Conservation (phyloP, 2,113 vertebrate species). For the Lontra canadensis region DNA sequence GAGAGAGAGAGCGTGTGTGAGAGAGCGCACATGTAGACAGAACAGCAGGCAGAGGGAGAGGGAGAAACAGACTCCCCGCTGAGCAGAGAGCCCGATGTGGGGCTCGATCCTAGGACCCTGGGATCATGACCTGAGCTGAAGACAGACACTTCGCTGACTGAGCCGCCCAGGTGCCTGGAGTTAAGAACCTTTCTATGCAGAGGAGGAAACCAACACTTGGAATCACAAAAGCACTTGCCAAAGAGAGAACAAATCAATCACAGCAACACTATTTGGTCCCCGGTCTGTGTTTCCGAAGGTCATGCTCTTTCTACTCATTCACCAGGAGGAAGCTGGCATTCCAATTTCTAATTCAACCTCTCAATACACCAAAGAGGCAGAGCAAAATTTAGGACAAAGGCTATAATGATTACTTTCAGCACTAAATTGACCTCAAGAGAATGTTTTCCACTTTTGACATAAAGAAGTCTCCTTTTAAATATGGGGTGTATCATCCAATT, state of each 20-base stretch:
- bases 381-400: not conserved
- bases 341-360: not conserved
- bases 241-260: not conserved
- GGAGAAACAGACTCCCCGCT: not conserved
- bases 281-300: not conserved
- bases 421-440: not conserved
- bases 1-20: not conserved
- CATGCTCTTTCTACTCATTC: not conserved
- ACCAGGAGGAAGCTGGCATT: not conserved
- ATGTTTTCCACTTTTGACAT: conserved; percentile 4
- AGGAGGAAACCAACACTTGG: not conserved
- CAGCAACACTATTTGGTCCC: not conserved
- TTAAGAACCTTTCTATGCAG: not conserved
- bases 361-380: not conserved
- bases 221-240: not conserved
- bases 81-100: not conserved
- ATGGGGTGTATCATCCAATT: not conserved
- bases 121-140: not conserved
- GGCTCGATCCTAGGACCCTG: not conserved
- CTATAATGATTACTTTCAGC: conserved; percentile 31
- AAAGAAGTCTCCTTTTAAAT: not conserved
- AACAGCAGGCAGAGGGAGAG: not conserved
- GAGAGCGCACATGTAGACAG: too few species aligned
- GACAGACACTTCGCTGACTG: not conserved
- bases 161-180: not conserved